Percentiles rank a stretch among this genome's conserved stretches.
Evolutionary conservation across 2,888 invertebrate species (phyloP).

Genomic region (Amblyjoppa proteus): DNA sequence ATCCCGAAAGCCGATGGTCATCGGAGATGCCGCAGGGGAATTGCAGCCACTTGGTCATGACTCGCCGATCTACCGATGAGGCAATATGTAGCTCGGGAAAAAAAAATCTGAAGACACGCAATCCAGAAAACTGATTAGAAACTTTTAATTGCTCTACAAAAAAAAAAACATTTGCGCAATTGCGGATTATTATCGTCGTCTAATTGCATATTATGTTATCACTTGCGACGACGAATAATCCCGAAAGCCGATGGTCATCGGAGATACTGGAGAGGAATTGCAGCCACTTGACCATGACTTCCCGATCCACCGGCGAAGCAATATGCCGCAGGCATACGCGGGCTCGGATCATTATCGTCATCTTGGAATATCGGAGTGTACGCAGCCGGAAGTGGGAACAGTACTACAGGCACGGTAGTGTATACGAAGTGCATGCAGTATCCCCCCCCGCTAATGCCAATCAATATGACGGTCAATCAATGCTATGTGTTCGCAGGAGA

Average conservation of each 20-base stretch:
- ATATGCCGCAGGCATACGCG: constrained; percentile 33
- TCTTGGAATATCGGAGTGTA: constrained; percentile 64
- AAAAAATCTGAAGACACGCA: too few species aligned
- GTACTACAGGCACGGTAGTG: constrained; percentile 9
- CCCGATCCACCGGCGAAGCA: constrained; percentile 7
- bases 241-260: not conserved
- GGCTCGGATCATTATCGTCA: constrained; percentile 49
- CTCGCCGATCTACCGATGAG: not conserved
- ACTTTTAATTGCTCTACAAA: too few species aligned
- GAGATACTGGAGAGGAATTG: not conserved
- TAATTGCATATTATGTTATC: not conserved
- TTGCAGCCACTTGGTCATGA: constrained; percentile 1
- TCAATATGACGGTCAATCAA: constrained; percentile 70
- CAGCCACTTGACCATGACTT: constrained; percentile 22
- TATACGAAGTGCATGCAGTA: constrained; percentile 54
- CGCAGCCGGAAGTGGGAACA: constrained; percentile 11
- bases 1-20: not conserved
- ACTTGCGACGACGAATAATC: not conserved
- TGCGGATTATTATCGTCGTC: too few species aligned
- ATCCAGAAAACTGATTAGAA: too few species aligned
- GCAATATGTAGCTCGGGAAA: constrained; percentile 16
- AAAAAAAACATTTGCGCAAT: too few species aligned
- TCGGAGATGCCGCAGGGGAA: not conserved
- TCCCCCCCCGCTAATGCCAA: constrained; percentile 65
- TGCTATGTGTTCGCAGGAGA: constrained; percentile 59